Conservation (phyloP, 2,797 vertebrate genomes). For the Sebastes kiyomatsui region DNA sequence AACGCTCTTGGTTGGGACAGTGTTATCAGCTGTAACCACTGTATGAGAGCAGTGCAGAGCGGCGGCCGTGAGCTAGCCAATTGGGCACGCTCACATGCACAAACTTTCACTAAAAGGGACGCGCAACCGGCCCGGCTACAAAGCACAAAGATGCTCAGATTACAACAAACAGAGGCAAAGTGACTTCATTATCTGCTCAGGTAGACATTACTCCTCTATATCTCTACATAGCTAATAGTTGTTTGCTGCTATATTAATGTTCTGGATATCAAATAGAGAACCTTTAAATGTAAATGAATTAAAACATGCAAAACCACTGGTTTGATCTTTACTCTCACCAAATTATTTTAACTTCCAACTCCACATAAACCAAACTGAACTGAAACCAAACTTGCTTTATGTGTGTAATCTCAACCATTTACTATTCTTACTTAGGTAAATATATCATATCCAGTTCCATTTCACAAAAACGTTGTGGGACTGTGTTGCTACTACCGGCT, state of each 20-base stretch:
- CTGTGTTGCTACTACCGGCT: constrained; percentile 12
- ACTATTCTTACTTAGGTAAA: background rate
- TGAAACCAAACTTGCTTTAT: constrained; percentile 2
- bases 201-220: no score
- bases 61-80: background rate
- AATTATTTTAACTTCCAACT: background rate
- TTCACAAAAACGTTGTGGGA: constrained; percentile 35
- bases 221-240: no score
- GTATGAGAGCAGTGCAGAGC: background rate
- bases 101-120: background rate
- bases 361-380: background rate
- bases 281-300: background rate
- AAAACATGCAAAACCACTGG: constrained; percentile 32
- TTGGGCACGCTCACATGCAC: background rate
- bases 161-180: background rate
- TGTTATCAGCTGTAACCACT: background rate
- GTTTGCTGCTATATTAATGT: no score
- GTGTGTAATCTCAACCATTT: background rate
- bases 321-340: background rate
- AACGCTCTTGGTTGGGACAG: background rate
- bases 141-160: background rate
- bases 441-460: constrained; percentile 1
- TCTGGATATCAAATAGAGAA: no score
- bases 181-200: no score
- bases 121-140: background rate